Base-by-base conservation (phyloP, 2,888 invertebrate species). In the Epirrhoe alternata region DNA sequence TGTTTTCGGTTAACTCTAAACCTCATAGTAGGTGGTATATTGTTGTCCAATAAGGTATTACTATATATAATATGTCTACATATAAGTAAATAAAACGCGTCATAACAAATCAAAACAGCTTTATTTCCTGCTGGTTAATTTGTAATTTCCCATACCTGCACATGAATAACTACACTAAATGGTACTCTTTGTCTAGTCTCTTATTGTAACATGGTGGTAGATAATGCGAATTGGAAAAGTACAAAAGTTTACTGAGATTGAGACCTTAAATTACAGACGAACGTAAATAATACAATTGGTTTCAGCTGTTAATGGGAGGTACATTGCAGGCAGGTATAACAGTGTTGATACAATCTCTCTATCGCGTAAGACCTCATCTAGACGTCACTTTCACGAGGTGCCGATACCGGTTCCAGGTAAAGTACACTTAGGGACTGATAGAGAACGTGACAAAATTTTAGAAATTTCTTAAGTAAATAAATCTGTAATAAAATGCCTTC, bases 21-120 rank as follows among this genome's bases (percentile, higher is more conserved):
- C n/a, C n/a, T n/a, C n/a, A n/a, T n/a, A n/a, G n/a, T n/a, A n/a
- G n/a, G n/a, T n/a, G 24, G 24, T 24, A 24, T 24, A 24, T 24
- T 24, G 24, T 24, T 24, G 24, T 24, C 24, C 24, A 24, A 24
- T 24, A 24, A 24, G 24, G 24, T 24, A 24, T 24, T 24, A 24
- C 3, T 24, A 24, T 2, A 24, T 24, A 24, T 2, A 16, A 47
- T 0, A 6, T 31, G 6, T 24, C 12, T 35, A n/a, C n/a, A n/a
- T n/a, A n/a, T n/a, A n/a, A n/a, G n/a, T 66, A 74, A 86, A 84
- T 80, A 81, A 87, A 88, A 91, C 83, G 64, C 82, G 24, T 59
- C 82, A 85, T 82, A 84, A 90, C 85, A 91, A 92, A 92, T 92
- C 89, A 92, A 91, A 92, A 92, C 92, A 91, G 90, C 88, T 92